phyloP scores from a whole-genome alignment of 2,797 vertebrate genomes.

The Leuciscus waleckii region DNA sequence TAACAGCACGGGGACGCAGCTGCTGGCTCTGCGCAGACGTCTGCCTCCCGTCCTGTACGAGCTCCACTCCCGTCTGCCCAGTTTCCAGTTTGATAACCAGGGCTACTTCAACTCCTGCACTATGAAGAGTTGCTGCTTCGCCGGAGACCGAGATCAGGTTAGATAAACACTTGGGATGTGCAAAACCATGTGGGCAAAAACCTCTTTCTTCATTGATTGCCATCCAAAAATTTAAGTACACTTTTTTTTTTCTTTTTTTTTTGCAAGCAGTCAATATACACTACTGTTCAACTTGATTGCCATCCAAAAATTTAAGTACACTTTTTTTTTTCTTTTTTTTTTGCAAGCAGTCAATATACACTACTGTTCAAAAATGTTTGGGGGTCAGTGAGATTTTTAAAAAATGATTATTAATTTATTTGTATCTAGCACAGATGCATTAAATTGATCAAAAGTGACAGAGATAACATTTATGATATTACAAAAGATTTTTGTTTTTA shows the following conservation, averaged over 20 bases:
- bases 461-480: not conserved
- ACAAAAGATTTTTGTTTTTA: not conserved
- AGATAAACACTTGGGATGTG: not conserved
- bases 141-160: constrained; percentile 97
- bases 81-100: constrained; percentile 99
- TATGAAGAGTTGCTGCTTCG: constrained; percentile 99
- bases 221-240: not conserved
- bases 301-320: not conserved
- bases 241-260: not conserved
- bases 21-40: constrained; percentile 92
- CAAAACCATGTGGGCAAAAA: not conserved
- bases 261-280: not conserved
- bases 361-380: not conserved
- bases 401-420: too few species aligned
- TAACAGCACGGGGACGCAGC: constrained; percentile 95
- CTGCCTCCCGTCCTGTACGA: constrained; percentile 96
- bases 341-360: not conserved
- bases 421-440: not conserved
- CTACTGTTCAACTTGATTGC: not conserved
- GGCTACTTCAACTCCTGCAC: constrained; percentile 99
- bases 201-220: not conserved
- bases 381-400: not conserved
- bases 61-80: constrained; percentile 95
- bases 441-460: not conserved
- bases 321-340: not conserved